Base-by-base conservation (phyloP, 1,140 invertebrate genomes). In the Leptopilina clavipes region DNA sequence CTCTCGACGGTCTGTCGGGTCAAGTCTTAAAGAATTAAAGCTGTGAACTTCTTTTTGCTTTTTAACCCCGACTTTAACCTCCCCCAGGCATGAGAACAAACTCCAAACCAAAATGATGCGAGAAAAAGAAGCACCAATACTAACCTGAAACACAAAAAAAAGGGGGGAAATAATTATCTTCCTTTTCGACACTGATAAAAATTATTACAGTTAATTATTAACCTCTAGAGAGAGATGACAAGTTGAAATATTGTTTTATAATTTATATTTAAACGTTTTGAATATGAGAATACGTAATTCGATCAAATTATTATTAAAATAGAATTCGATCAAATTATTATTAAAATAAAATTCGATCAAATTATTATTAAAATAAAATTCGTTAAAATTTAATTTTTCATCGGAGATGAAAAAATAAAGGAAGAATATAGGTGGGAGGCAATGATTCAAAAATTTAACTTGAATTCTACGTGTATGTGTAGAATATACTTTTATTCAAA, bases 131-230 rank as follows among this genome's bases (percentile, higher is more conserved):
- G 54, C 18, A 37, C 65, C 65, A 40, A 74, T 70, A 73, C 82
- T 82, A 59, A 86, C 84, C 84, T 86, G 81, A 77, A 86, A 85
- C 85, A 84, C 73, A 85, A 71, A 85, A 71, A 72, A 74, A 80
- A n/a, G n/a, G n/a, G n/a, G 79, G 43, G 75, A 8, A 8, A 25
- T 40, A 40, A 40, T 40, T 8, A 22, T 18, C 10, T 59, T 74
- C 25, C n/a, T n/a, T n/a, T n/a, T n/a, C n/a, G n/a, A n/a, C n/a
- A n/a, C n/a, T n/a, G n/a, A n/a, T n/a, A n/a, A n/a, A n/a, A n/a
- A n/a, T n/a, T n/a, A n/a, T n/a, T n/a, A n/a, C n/a, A n/a, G n/a
- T n/a, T n/a, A n/a, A n/a, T n/a, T n/a, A n/a, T n/a, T n/a, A n/a
- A n/a, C n/a, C n/a, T n/a, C n/a, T n/a, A n/a, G n/a, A n/a, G n/a